Evolutionary conservation across 2,113 vertebrate genomes (phyloP).

Genomic region (Hassar affinis): DNA sequence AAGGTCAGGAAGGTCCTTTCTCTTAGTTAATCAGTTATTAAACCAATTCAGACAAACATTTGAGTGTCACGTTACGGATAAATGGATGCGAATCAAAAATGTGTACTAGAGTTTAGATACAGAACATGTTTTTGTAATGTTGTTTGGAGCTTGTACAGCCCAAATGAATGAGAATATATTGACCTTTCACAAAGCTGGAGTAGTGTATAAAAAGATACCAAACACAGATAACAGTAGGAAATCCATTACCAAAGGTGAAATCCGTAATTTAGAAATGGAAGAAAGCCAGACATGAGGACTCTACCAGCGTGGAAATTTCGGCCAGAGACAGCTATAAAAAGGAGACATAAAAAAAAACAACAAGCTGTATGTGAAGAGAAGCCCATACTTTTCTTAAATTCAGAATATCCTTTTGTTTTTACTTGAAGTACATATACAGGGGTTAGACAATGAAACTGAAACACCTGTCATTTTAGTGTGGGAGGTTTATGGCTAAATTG

Average conservation of each 20-base stretch:
- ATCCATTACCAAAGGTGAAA: not conserved
- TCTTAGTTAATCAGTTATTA: not conserved
- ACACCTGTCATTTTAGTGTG: too few species aligned
- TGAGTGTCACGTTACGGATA: not conserved
- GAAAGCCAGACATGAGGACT: not conserved
- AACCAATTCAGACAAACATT: not conserved
- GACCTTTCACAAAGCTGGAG: not conserved
- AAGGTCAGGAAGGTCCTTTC: not conserved
- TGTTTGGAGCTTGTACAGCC: too few species aligned
- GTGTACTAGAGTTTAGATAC: not conserved
- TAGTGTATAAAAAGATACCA: not conserved
- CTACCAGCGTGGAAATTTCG: not conserved
- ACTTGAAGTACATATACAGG: too few species aligned
- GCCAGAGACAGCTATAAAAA: not conserved
- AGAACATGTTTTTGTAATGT: not conserved
- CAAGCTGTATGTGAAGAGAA: not conserved
- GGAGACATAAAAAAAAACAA: not conserved
- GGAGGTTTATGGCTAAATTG: too few species aligned
- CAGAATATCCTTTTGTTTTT: not conserved
- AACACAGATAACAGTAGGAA: not conserved
- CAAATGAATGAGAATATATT: not conserved
- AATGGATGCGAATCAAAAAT: not conserved
- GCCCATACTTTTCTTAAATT: not conserved
- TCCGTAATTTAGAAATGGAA: not conserved
- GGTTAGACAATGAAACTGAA: too few species aligned